Base-by-base conservation (phyloP, 2,888 invertebrate genomes). In the Leptopterna dolabrata region DNA sequence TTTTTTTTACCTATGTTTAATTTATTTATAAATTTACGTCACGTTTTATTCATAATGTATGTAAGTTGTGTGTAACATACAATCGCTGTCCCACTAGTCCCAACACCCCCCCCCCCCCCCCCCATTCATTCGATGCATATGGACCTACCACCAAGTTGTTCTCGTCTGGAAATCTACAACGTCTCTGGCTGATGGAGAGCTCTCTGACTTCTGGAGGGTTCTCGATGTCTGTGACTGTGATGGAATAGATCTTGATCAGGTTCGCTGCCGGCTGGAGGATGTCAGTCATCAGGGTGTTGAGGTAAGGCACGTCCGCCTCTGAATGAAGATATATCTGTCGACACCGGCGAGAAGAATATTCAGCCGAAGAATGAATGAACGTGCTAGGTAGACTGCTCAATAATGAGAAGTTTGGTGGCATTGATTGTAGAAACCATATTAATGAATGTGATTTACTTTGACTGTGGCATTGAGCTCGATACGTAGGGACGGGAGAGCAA, bases 291-390 rank as follows among this genome's bases (percentile, higher is more conserved):
- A 94, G 92, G 19, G 95, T 94, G 0, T 95, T 95, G 76, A 95
- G 92, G 43, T 94, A 94, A 9, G 96, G 95, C 0, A 96, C 94
- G 91, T 96, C 96, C 94, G 90, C 94, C 93, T 16, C 94, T 94
- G 87, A 95, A 90, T 85, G 94, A 93, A 90, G 94, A 95, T 88
- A 95, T 91, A 94, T 85, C 90, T 90, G 78, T 3, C 84, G 41
- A 24, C 45, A 9, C 24, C 19, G n/a, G n/a, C n/a, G n/a, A 63
- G 24, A 63, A 63, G 36, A 36, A 36, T 36, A 36, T 36, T 36
- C 7, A 36, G 36, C 36, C n/a, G n/a, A n/a, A n/a, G n/a, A n/a
- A n/a, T n/a, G n/a, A n/a, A n/a, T n/a, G n/a, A n/a, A n/a, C n/a
- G n/a, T n/a, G n/a, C n/a, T n/a, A n/a, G n/a, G n/a, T n/a, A n/a